A percentile compares a stretch with the other conserved stretches of the same genome.
Conservation (phyloP, 2,113 vertebrate genomes). For the Coptodon bakossiorum region DNA sequence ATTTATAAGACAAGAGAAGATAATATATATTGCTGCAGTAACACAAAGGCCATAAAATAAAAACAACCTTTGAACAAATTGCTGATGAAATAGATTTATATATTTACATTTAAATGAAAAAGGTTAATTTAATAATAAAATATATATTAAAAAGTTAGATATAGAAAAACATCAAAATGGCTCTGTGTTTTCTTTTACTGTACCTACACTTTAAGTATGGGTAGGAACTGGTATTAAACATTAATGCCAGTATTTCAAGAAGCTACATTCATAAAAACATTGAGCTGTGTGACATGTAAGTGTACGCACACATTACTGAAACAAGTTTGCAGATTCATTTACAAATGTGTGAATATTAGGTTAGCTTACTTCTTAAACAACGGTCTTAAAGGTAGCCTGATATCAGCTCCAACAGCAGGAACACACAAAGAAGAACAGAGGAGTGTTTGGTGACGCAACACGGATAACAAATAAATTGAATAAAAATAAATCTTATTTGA, state of each 20-base stretch:
- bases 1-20: background rate
- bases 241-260: background rate
- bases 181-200: background rate
- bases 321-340: background rate
- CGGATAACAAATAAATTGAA: background rate
- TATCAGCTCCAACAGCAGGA: background rate
- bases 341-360: background rate
- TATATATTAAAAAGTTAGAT: background rate
- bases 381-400: rapidly evolving
- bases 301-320: background rate
- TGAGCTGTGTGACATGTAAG: background rate
- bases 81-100: background rate
- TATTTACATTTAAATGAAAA: background rate
- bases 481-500: background rate
- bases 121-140: background rate
- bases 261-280: background rate
- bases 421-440: background rate
- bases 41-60: background rate
- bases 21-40: background rate
- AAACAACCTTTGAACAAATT: background rate
- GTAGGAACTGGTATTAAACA: background rate
- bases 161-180: background rate
- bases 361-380: background rate
- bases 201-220: background rate
- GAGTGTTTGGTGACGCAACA: background rate